A percentile compares a stretch with the other conserved stretches of the same genome.
Conservation (phyloP, 2,888 invertebrate genomes). For the Leptopilina drosophilae region DNA sequence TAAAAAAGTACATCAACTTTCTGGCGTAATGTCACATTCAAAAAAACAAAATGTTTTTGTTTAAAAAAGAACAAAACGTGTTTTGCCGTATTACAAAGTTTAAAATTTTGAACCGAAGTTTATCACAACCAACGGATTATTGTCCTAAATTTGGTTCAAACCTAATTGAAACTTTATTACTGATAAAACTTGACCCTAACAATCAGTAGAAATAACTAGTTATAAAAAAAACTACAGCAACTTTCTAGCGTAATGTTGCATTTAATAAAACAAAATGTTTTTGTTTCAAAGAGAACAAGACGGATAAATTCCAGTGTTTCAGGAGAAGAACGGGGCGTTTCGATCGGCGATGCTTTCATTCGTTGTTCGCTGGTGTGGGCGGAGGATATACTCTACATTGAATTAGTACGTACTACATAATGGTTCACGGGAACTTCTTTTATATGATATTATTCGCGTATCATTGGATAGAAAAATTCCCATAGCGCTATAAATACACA, state of each 20-base stretch:
- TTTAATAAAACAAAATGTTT: background rate
- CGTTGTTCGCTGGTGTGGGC: constrained; percentile 31
- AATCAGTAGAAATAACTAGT: too few relatives aligned
- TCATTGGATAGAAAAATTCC: constrained; percentile 12
- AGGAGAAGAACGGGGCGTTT: constrained; percentile 19
- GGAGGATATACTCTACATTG: constrained; percentile 35
- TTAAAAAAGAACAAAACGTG: background rate
- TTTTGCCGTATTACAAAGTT: too few relatives aligned
- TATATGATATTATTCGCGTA: constrained; percentile 31
- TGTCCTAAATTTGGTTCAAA: too few relatives aligned
- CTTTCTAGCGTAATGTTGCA: too few relatives aligned
- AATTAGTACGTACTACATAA: constrained; percentile 21
- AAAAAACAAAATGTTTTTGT: background rate
- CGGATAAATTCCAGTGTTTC: constrained; percentile 18
- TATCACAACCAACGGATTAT: too few relatives aligned
- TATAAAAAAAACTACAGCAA: too few relatives aligned
- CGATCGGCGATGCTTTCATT: constrained; percentile 31
- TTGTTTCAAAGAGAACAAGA: background rate
- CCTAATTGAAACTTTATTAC: too few relatives aligned
- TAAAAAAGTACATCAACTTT: too few relatives aligned
- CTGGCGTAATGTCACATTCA: too few relatives aligned
- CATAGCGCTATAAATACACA: background rate
- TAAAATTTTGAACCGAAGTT: too few relatives aligned
- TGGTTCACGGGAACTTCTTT: constrained; percentile 6
- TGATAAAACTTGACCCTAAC: too few relatives aligned